A percentile compares a stretch with the other conserved stretches of the same genome.
phyloP scores from a whole-genome alignment of 2,888 invertebrate species.

The Venusia cambrica region DNA sequence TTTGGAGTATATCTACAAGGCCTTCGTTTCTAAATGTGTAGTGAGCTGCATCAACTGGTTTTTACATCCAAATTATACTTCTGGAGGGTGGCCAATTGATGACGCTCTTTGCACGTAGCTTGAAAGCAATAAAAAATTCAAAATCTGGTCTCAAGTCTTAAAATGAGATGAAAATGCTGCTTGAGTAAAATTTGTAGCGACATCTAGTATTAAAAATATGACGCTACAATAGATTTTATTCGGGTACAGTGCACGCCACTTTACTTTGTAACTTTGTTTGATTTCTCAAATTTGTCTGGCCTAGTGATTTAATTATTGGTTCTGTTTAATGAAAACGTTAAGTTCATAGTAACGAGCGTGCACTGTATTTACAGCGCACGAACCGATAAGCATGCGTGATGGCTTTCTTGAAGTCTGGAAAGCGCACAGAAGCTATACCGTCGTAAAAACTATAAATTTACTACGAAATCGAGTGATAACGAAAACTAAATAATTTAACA shows the following conservation, averaged over 20 bases:
- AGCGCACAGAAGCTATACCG: conserved; percentile 62
- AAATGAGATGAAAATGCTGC: no score
- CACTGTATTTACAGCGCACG: conserved; percentile 22
- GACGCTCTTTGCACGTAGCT: no score
- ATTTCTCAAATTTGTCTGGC: no score
- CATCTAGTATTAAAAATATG: conserved; percentile 4
- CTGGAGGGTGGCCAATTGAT: no score
- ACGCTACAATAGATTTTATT: conserved; percentile 5
- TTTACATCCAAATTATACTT: no score
- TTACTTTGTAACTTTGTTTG: no score
- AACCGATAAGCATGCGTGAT: conserved; percentile 56
- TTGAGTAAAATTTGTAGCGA: no score
- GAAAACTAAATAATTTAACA: conserved; percentile 4
- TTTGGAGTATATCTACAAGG: conserved; percentile 56
- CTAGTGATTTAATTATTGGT: no score
- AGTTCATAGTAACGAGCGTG: conserved; percentile 4
- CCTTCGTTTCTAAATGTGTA: conserved; percentile 45
- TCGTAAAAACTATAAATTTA: conserved; percentile 32
- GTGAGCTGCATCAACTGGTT: no score
- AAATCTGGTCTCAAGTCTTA: no score
- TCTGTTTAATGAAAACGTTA: not conserved
- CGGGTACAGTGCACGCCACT: conserved; percentile 7
- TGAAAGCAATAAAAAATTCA: no score
- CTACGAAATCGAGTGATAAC: not conserved
- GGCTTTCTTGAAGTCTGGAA: conserved; percentile 49